Conservation (phyloP, 2,113 vertebrate genomes). For the Bujurquina vittata region DNA sequence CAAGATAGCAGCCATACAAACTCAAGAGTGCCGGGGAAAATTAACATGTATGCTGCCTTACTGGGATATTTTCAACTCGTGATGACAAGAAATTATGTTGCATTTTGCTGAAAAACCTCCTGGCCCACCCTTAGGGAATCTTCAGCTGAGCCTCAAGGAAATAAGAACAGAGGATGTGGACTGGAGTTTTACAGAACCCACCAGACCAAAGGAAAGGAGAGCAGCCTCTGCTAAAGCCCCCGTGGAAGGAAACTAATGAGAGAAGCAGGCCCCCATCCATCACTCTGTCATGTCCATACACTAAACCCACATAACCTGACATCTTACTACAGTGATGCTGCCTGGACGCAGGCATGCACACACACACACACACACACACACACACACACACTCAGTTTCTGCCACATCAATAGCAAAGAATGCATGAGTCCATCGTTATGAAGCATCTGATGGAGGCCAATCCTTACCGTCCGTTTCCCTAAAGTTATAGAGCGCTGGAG, state of each 20-base stretch:
- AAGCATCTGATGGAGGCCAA: background rate
- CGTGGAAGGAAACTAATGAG: background rate
- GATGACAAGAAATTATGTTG: background rate
- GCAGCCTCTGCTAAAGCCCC: background rate
- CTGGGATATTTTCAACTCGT: background rate
- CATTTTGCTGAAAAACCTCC: background rate
- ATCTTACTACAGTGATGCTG: background rate
- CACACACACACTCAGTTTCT: background rate
- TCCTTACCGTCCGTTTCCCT: background rate
- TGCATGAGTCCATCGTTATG: background rate
- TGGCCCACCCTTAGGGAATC: background rate
- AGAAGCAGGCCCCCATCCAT: background rate
- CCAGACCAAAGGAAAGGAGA: background rate
- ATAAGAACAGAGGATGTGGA: background rate
- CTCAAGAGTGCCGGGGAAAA: background rate
- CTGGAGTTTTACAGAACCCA: background rate
- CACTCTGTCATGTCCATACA: background rate
- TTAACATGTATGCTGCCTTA: background rate
- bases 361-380: background rate
- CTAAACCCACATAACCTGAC: background rate
- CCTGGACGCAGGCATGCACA: background rate
- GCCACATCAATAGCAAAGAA: fast-evolving
- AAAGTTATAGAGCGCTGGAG: background rate
- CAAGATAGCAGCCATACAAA: too few relatives aligned
- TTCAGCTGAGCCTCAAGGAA: background rate